Percentiles rank a stretch among this genome's conserved stretches.
These are phyloP conservation scores for Oscheius sp. DNA, from an alignment of 2,888 invertebrate species.

Conservation along the genomic window DNA sequence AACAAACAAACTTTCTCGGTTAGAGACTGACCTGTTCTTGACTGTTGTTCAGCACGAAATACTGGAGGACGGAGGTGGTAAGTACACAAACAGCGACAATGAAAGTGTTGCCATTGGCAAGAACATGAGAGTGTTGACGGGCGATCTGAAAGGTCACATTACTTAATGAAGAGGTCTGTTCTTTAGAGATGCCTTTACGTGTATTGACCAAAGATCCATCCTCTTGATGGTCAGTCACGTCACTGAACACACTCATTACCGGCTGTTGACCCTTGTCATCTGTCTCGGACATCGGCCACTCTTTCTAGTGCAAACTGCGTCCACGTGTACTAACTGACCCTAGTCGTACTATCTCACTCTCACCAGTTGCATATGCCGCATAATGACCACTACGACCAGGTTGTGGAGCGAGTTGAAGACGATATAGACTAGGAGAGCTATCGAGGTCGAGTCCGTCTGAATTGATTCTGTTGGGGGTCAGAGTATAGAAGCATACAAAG, in stretches of 20 bases:
- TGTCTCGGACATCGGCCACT: constrained; percentile 6
- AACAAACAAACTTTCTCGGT: neutral
- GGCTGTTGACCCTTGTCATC: constrained; percentile 13
- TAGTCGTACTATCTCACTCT: constrained; percentile 7
- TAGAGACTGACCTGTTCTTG: constrained; percentile 41
- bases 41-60: constrained; percentile 43
- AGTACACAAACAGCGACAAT: constrained; percentile 48
- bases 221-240: too few species aligned
- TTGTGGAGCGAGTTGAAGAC: constrained; percentile 51
- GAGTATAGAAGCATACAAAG: constrained; percentile 25
- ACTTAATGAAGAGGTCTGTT: neutral
- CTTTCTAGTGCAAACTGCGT: neutral
- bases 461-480: neutral
- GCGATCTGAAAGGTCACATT: constrained; percentile 41
- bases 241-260: neutral
- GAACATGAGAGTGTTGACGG: constrained; percentile 45
- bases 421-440: constrained; percentile 41
- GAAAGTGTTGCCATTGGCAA: constrained; percentile 52
- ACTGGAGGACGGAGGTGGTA: constrained; percentile 42
- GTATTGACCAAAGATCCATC: neutral
- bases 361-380: constrained; percentile 42
- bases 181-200: neutral
- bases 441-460: constrained; percentile 37
- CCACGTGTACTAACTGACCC: neutral
- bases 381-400: constrained; percentile 48